Conservation (phyloP, 2,797 vertebrate genomes). For the Sebastes steindachneri region DNA sequence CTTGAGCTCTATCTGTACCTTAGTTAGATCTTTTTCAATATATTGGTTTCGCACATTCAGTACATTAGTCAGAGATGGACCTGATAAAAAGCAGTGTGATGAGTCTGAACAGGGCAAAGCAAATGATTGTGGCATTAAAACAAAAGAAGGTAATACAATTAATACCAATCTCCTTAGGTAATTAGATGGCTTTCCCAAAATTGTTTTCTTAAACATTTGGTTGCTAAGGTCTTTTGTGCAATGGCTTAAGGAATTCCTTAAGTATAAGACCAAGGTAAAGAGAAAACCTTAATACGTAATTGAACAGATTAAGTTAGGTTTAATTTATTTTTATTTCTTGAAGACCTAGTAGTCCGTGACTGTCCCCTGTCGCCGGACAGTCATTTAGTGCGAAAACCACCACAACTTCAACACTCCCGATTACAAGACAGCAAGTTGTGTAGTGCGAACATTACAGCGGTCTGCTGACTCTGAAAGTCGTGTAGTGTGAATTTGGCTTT, state of each 20-base stretch:
- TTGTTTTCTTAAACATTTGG: neutral
- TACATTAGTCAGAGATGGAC: neutral
- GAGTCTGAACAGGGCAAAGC: neutral
- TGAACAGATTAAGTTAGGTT: too few species aligned
- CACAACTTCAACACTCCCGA: accelerated
- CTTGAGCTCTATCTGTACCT: neutral
- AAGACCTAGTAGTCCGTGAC: accelerated
- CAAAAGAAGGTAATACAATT: neutral
- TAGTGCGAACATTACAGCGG: neutral
- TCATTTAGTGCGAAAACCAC: neutral
- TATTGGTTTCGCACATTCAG: neutral
- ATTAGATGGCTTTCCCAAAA: neutral
- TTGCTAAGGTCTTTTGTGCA: too few species aligned
- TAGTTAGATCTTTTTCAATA: neutral
- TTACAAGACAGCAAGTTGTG: neutral
- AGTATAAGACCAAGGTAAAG: too few species aligned
- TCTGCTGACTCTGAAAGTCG: accelerated
- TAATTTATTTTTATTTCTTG: too few species aligned
- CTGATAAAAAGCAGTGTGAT: neutral
- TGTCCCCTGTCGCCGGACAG: accelerated
- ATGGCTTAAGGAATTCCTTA: too few species aligned
- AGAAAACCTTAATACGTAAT: too few species aligned
- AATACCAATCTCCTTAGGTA: neutral
- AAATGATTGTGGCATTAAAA: neutral
- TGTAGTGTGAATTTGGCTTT: neutral